Evolutionary conservation across 2,797 vertebrate genomes (phyloP), one percentile per base, ranked within the genome.

Genomic region (Molossus alvarezi): DNA sequence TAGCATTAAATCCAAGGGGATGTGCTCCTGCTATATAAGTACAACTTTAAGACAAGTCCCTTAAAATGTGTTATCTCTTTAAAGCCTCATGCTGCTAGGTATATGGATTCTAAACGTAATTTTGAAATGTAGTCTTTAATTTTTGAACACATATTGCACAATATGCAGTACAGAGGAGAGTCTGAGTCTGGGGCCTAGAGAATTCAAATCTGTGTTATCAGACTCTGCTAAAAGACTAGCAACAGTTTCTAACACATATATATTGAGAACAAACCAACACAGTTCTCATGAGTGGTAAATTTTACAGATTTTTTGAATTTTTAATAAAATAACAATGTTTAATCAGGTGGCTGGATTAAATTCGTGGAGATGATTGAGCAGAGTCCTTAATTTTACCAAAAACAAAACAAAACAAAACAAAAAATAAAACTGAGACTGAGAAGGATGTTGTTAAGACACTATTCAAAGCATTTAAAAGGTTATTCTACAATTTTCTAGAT

Each of bases 271-370:
- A 93, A 23, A 21, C 4, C 2, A 76, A 81, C 37, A 6, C 2
- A 41, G 3, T 83, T 79, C 72, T 57, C 1, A 48, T 27, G 69
- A 20, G 3, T 64, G 4, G 3, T 79, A 48, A 64, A 51, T 62
- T 73, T 64, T 81, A 41, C 58, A 33, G 25, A 37, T 20, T 20
- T 79, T 81, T 41, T 20, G 0, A 80, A 45, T 25, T 80, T 65
- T 85, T 80, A 69, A 67, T 62, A 88, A 65, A 65, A 88, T 88
- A 37, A 60, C 83, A 60, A 14, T 79, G 15, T 87, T 60, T 88
- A 13, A 81, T 85, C 11, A 55, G n/a, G 14, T 45, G 1, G 18
- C 80, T 67, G 45, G 25, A 37, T 48, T 64, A 58, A 64, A 60
- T 89, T 1, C 6, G 55, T 57, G 53, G 17, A 53, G 6, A 91